phyloP scores from a whole-genome alignment of 64 coral and sea anemone species.

The Stylophora pistillata region DNA sequence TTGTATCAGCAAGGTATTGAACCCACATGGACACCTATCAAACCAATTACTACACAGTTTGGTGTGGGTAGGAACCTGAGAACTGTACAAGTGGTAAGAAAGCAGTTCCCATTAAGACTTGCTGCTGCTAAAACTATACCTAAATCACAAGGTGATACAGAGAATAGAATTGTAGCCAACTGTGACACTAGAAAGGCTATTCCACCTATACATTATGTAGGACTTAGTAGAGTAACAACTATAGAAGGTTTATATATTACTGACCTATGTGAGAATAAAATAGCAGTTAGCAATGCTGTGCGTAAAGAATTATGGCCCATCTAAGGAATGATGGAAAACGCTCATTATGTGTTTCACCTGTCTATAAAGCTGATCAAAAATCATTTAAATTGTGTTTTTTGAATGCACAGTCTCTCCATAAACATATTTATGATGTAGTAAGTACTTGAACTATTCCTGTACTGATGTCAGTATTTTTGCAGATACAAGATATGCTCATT shows the following conservation, averaged over 20 bases:
- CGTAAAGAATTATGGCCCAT: too few relatives aligned
- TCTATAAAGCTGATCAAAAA: conserved; percentile 54
- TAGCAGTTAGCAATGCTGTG: conserved; percentile 51
- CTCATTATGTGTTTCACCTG: conserved; percentile 27
- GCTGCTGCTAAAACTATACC: conserved; percentile 72
- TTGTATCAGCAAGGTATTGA: conserved; percentile 40
- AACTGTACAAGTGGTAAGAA: conserved; percentile 65
- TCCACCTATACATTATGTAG: conserved; percentile 59
- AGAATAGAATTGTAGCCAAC: conserved; percentile 61
- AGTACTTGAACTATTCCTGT: conserved; percentile 41
- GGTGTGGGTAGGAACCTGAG: conserved; percentile 70
- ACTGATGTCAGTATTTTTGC: conserved; percentile 51
- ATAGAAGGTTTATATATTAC: conserved; percentile 62
- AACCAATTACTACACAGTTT: conserved; percentile 70
- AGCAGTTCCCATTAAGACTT: conserved; percentile 62
- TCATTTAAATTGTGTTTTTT: conserved; percentile 53
- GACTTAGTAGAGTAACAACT: conserved; percentile 57
- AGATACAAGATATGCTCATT: conserved; percentile 49
- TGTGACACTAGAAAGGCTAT: conserved; percentile 60
- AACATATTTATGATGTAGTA: conserved; percentile 48
- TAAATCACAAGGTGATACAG: conserved; percentile 70
- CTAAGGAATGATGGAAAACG: too few relatives aligned
- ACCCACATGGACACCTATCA: conserved; percentile 65
- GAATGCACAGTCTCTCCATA: conserved; percentile 55
- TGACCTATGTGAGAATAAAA: conserved; percentile 61